Percentiles rank a stretch among this genome's conserved stretches.
Evolutionary conservation across 37 sponge, comb jelly and placozoan species (phyloP).

Genomic region (Haliclona indistincta): DNA sequence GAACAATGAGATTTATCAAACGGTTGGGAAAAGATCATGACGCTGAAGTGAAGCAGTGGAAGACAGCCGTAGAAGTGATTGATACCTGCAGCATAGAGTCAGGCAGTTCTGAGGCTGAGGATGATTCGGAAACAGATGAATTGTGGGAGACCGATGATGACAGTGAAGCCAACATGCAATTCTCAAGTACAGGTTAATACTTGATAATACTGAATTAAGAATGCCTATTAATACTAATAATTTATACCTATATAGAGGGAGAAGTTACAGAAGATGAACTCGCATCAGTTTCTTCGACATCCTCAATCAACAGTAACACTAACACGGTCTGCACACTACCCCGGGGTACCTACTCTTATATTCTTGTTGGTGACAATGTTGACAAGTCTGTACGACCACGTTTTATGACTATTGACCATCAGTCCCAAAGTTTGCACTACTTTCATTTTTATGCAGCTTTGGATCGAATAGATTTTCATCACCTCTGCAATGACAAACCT

Average conservation of each 20-base stretch:
- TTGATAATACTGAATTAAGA: neutral
- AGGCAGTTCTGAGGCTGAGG: too few relatives aligned
- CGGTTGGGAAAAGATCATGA: constrained; percentile 8
- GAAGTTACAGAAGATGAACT: neutral
- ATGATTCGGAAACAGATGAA: too few relatives aligned
- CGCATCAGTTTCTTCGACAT: neutral
- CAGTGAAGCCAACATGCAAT: too few relatives aligned
- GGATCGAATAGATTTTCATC: constrained; percentile 10
- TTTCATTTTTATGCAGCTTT: constrained; percentile 26
- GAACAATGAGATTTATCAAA: neutral
- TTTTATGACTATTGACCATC: constrained; percentile 11
- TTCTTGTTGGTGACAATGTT: constrained; percentile 40
- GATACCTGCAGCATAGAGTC: too few relatives aligned
- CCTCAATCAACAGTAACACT: too few relatives aligned
- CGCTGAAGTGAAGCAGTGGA: constrained; percentile 2
- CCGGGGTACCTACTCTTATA: constrained; percentile 26
- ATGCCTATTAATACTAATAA: neutral
- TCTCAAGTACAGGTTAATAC: neutral
- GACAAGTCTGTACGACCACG: constrained; percentile 17
- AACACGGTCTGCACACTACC: too few relatives aligned
- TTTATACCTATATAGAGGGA: neutral
- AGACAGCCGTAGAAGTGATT: neutral
- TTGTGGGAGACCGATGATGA: too few relatives aligned
- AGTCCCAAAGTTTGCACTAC: constrained; percentile 11
- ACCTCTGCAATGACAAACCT: constrained; percentile 11